Percentiles rank a stretch among this genome's conserved stretches.
These are phyloP conservation scores for Saxidomus purpurata DNA, from an alignment of 1,140 invertebrate species.

Conservation along the genomic window DNA sequence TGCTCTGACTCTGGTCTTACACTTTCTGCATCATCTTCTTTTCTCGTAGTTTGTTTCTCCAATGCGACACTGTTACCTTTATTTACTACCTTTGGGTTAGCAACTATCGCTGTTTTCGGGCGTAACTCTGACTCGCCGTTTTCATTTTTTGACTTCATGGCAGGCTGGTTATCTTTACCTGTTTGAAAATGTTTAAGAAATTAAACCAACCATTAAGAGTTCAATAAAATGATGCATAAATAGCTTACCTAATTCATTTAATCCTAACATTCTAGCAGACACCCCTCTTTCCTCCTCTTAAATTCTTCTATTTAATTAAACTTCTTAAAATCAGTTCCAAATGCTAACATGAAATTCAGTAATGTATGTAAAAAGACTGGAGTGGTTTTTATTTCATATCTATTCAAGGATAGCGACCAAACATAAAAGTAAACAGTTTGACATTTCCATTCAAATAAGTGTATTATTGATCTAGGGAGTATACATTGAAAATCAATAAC, in stretches of 20 bases:
- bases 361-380: neutral
- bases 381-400: constrained; percentile 25
- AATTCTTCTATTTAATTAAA: neutral
- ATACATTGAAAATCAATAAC: constrained; percentile 19
- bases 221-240: neutral
- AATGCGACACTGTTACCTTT: constrained; percentile 50
- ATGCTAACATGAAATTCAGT: neutral
- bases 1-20: neutral
- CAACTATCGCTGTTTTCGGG: constrained; percentile 71
- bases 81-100: constrained; percentile 71
- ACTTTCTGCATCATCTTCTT: too few species aligned
- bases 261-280: constrained; percentile 32
- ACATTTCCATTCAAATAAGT: neutral
- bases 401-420: neutral
- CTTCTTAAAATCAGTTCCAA: neutral
- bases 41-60: constrained; percentile 55
- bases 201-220: constrained; percentile 21
- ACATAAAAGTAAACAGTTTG: constrained; percentile 16
- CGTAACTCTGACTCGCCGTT: constrained; percentile 24
- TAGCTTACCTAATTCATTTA: constrained; percentile 56
- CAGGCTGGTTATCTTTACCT: constrained; percentile 31
- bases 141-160: neutral
- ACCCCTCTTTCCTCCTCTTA: neutral
- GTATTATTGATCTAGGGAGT: constrained; percentile 20
- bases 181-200: neutral